Evolutionary conservation across 2,888 invertebrate species (phyloP).

Genomic region (Elmis aenea): DNA sequence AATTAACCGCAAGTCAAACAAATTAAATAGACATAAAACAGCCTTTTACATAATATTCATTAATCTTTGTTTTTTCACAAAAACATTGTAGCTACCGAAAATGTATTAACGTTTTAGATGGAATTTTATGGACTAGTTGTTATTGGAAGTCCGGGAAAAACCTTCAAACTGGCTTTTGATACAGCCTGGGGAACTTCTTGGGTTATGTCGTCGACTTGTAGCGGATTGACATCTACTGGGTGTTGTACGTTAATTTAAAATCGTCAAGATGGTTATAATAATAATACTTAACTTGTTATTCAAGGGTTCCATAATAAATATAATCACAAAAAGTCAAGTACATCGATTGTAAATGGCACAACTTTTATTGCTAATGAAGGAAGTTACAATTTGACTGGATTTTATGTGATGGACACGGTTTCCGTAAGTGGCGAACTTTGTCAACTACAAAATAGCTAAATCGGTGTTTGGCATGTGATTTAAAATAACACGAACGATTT

Average conservation of each 20-base stretch:
- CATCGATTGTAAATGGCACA: constrained; percentile 59
- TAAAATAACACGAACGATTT: too few species aligned
- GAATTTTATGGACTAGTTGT: constrained; percentile 49
- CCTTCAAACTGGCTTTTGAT: constrained; percentile 49
- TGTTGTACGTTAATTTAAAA: constrained; percentile 41
- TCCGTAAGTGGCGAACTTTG: constrained; percentile 50
- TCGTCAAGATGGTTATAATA: constrained; percentile 7
- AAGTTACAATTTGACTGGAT: constrained; percentile 58
- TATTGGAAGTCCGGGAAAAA: constrained; percentile 48
- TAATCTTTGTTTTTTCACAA: not conserved
- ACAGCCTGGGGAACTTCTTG: constrained; percentile 49
- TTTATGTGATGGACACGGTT: constrained; percentile 60
- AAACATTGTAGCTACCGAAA: constrained; percentile 4
- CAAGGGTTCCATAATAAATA: constrained; percentile 64
- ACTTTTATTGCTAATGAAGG: constrained; percentile 53
- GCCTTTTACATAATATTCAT: not conserved
- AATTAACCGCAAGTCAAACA: not conserved
- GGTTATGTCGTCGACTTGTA: constrained; percentile 48
- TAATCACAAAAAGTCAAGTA: constrained; percentile 59
- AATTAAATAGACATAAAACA: constrained; percentile 1
- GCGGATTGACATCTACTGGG: constrained; percentile 35
- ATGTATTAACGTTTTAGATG: constrained; percentile 37
- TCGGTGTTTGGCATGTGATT: too few species aligned
- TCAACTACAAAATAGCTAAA: too few species aligned
- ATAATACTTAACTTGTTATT: constrained; percentile 11